phyloP scores from a whole-genome alignment of 2,888 invertebrate species.

The Watsonalla binaria region DNA sequence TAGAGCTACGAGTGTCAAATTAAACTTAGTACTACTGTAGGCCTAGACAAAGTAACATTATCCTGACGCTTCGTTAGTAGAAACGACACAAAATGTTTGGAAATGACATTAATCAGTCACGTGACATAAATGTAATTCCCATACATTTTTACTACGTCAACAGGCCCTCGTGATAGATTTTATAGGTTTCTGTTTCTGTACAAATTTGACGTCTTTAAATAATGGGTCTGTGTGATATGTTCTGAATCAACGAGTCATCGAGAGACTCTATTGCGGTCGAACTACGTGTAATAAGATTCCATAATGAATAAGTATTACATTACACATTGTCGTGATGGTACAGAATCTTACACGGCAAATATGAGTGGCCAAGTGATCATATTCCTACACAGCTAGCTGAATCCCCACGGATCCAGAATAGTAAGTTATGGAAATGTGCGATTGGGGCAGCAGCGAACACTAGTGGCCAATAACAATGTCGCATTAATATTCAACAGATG shows the following conservation, averaged over 20 bases:
- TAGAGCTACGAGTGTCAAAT: no score
- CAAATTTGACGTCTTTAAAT: constrained; percentile 1
- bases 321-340: constrained; percentile 44
- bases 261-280: constrained; percentile 18
- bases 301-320: constrained; percentile 55
- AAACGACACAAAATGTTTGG: no score
- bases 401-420: constrained; percentile 75
- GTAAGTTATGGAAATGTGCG: constrained; percentile 78
- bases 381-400: constrained; percentile 68
- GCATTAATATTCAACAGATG: constrained; percentile 77
- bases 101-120: no score
- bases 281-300: constrained; percentile 45
- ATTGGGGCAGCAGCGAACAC: constrained; percentile 75
- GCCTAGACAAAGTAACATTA: no score
- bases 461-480: constrained; percentile 77
- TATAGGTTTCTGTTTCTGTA: no score
- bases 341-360: constrained; percentile 56
- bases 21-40: no score
- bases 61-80: no score
- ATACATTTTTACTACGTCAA: no score
- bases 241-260: constrained; percentile 47
- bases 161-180: no score
- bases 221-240: constrained; percentile 26
- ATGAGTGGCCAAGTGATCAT: constrained; percentile 63
- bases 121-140: no score